These are phyloP conservation scores for Sus scrofa DNA, from an alignment of 2,113 vertebrate species.

Conservation along the genomic window DNA sequence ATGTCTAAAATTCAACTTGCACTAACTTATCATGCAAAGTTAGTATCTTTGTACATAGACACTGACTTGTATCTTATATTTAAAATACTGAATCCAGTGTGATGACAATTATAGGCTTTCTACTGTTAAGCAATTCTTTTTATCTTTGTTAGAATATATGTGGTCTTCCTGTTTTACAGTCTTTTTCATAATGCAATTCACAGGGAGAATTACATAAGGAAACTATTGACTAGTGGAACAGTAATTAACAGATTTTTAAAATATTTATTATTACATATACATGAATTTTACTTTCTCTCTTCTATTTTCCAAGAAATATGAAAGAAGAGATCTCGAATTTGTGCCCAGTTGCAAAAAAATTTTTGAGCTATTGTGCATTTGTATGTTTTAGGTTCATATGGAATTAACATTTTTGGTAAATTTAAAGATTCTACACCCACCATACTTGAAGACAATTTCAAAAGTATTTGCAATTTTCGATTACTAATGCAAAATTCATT, in stretches of 20 bases:
- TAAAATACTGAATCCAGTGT: slow-evolving; percentile 37
- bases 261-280: not conserved
- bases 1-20: too few species aligned
- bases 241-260: not conserved
- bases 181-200: not conserved
- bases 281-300: slow-evolving; percentile 9
- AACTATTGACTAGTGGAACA: not conserved
- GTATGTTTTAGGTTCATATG: not conserved
- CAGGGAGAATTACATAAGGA: not conserved
- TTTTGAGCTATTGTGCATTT: not conserved
- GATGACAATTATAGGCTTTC: not conserved
- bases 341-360: too few species aligned
- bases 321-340: not conserved
- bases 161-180: not conserved
- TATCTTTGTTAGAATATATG: not conserved
- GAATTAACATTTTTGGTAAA: not conserved
- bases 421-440: not conserved
- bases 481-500: not conserved
- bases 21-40: not conserved
- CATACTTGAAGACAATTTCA: not conserved
- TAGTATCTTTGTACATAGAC: not conserved
- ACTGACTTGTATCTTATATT: not conserved
- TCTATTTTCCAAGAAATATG: slow-evolving; percentile 27
- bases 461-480: not conserved
- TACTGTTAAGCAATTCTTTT: not conserved